phyloP scores from a whole-genome alignment of 2,113 vertebrate genomes.

The human (Homo sapiens) region DNA sequence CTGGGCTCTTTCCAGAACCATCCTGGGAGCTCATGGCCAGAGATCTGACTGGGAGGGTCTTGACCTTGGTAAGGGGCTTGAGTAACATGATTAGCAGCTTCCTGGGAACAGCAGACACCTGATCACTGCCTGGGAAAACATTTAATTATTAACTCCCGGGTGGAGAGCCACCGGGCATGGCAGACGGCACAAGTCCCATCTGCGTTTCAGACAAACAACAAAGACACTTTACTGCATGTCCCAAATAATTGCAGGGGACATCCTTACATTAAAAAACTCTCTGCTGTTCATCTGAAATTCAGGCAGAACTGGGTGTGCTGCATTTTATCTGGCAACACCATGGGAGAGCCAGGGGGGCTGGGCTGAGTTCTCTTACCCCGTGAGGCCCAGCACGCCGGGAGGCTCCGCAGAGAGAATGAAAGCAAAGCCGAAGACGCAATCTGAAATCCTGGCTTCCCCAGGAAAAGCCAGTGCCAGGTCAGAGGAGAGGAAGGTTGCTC shows the following conservation, averaged over 20 bases:
- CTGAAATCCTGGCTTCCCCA: not conserved
- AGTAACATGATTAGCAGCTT: not conserved
- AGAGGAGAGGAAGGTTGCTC: not conserved
- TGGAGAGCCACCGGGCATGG: not conserved
- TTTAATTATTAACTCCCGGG: constrained; percentile 45
- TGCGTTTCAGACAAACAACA: not conserved
- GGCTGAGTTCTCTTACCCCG: not conserved
- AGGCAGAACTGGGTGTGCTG: accelerated
- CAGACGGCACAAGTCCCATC: accelerated
- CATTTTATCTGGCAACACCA: accelerated
- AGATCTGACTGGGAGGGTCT: not conserved
- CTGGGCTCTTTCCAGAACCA: not conserved
- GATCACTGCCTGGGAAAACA: not conserved
- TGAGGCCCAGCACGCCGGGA: not conserved
- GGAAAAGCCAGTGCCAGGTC: not conserved
- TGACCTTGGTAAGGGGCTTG: not conserved
- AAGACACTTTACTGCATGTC: not conserved
- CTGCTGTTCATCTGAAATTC: accelerated
- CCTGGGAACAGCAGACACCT: not conserved
- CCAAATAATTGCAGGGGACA: accelerated
- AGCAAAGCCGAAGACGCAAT: not conserved
- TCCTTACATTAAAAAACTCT: no score
- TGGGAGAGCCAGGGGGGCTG: accelerated
- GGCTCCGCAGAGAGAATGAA: not conserved
- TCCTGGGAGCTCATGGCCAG: not conserved